Evolutionary conservation across 30 jellyfish, hydroid and myxozoan species (phyloP), one percentile per base, ranked within the genome.

Genomic region (Aurelia aurita complex sp. Pacific): DNA sequence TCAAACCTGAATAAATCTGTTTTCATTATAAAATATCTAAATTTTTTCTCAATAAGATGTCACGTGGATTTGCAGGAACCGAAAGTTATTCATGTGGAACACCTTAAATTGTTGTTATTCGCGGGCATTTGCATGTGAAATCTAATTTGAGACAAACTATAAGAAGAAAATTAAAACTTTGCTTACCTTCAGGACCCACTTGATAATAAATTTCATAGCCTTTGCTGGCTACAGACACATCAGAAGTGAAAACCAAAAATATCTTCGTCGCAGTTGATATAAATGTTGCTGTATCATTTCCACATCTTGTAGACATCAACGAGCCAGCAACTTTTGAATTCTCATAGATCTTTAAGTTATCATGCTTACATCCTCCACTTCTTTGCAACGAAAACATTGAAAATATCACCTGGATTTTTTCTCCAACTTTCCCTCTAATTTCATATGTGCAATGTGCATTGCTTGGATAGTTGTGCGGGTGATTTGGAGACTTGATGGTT

Each of bases 391-490:
- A 46, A 11, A 73, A 40, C 52, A 12, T 29, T 16, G 83, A 73
- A 67, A 73, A 73, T 15, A 73, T 73, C 70, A 73, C n/a, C 53
- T 73, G 83, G 52, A 73, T 73, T 46, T n/a, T 73, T 23, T 43
- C n/a, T 12, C 83, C 83, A 4, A 46, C 18, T n/a, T 46, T 73
- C 55, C 83, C 83, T 46, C 73, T 51, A 12, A 83, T 83, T 69
- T 71, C 42, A 69, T 82, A 83, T 3, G 74, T 42, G 70, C 93
- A 83, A n/a, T n/a, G 46, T 6, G 67, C 67, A 42, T 51, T 51
- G 67, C 40, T 70, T 1, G 87, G 85, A 53, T 83, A 83, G 42
- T 70, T 62, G 34, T 40, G 35, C 9, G 93, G 93, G 33, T 60
- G 62, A 52, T 71, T 71, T 43, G 87, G 93, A 8, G 88, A 52